Evolutionary conservation across 2,113 vertebrate species (phyloP).

Genomic region (Mirounga angustirostris): DNA sequence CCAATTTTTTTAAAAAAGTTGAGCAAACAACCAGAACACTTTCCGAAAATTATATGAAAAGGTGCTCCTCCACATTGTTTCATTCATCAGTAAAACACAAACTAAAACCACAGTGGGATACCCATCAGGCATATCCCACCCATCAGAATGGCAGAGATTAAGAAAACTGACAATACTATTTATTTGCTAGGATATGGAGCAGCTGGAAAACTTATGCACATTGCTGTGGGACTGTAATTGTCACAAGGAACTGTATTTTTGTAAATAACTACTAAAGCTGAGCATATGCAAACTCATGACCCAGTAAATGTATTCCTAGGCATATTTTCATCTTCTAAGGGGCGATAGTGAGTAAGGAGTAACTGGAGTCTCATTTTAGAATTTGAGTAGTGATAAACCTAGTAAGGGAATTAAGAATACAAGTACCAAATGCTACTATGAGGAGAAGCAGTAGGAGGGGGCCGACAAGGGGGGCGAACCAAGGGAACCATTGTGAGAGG

Average conservation of each 20-base stretch:
- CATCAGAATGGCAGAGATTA: background rate
- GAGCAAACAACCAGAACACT: background rate
- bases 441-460: too few relatives aligned
- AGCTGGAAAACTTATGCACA: background rate
- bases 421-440: too few relatives aligned
- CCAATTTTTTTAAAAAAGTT: background rate
- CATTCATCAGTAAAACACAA: background rate
- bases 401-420: too few relatives aligned
- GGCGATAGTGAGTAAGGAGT: too few relatives aligned
- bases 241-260: background rate
- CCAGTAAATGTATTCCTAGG: background rate
- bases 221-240: background rate
- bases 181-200: background rate
- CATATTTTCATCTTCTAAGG: background rate
- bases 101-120: background rate
- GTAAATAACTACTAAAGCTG: background rate
- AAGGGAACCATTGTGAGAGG: too few relatives aligned
- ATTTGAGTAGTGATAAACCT: too few relatives aligned
- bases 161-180: background rate
- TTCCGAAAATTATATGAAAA: background rate
- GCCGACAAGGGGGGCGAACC: too few relatives aligned
- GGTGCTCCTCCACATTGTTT: background rate
- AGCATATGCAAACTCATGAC: background rate
- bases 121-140: background rate
- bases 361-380: too few relatives aligned